Percentiles rank a stretch among this genome's conserved stretches.
These are phyloP conservation scores for Cavia porcellus DNA, from an alignment of 2,113 vertebrate genomes.

Conservation along the genomic window DNA sequence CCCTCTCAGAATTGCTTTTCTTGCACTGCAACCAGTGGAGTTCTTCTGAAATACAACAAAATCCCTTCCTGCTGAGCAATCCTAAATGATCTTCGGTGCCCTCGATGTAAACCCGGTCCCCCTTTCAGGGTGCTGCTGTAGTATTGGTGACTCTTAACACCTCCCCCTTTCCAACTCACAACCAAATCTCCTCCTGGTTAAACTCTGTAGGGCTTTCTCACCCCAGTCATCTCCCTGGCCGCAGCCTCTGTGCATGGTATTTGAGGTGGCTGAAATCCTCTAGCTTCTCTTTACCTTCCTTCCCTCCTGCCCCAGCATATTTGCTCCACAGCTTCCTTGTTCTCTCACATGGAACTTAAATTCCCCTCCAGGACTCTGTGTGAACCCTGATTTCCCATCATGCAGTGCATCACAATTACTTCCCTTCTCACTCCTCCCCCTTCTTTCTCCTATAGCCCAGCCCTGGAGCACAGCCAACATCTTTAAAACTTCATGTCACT, in stretches of 20 bases:
- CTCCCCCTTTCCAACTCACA: background rate
- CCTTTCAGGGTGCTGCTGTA: background rate
- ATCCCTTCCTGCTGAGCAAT: background rate
- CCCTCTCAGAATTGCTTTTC: background rate
- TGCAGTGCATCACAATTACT: background rate
- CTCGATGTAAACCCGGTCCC: background rate
- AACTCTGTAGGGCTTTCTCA: background rate
- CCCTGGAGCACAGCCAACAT: background rate
- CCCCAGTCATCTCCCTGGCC: background rate
- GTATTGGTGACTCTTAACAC: background rate
- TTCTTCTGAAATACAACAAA: background rate
- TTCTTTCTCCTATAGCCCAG: background rate
- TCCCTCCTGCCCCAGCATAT: too few species aligned
- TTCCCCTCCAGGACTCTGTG: background rate
- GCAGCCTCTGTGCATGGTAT: too few species aligned
- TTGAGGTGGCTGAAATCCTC: background rate
- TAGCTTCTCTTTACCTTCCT: background rate
- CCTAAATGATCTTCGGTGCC: background rate
- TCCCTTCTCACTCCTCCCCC: background rate
- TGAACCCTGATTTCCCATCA: background rate
- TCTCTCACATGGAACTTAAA: background rate
- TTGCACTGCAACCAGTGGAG: background rate
- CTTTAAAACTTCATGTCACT: too few species aligned
- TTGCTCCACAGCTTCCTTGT: background rate
- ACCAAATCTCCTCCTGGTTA: background rate